These are phyloP conservation scores for Catamblyrhynchus diadema DNA, from an alignment of 2,797 vertebrate species.

Conservation along the genomic window DNA sequence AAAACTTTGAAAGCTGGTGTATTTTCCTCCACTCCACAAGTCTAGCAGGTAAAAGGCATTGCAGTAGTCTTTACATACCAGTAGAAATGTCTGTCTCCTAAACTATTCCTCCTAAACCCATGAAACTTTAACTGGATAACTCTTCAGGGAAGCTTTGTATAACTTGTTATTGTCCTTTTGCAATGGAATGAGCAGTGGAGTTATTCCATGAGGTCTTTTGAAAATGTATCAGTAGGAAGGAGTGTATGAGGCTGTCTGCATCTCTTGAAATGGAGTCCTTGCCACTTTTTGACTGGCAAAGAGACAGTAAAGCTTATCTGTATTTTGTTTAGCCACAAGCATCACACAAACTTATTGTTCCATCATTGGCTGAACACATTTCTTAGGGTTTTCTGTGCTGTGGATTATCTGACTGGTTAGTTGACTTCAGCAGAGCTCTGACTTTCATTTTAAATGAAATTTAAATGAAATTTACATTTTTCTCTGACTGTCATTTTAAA, in stretches of 20 bases:
- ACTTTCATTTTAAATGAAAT: neutral
- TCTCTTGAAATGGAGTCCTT: neutral
- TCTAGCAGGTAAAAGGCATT: neutral
- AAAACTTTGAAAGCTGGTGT: neutral
- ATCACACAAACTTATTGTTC: neutral
- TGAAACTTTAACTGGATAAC: neutral
- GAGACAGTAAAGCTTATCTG: neutral
- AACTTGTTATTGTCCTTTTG: neutral
- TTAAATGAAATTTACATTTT: neutral
- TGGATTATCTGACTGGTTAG: neutral
- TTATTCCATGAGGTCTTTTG: neutral
- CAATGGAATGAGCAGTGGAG: neutral
- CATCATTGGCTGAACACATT: neutral
- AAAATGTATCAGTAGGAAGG: neutral
- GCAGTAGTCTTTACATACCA: neutral
- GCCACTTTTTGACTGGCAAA: neutral
- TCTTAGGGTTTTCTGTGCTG: neutral
- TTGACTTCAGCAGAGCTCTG: neutral
- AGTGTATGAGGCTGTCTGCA: neutral
- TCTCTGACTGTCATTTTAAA: neutral
- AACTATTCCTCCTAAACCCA: neutral
- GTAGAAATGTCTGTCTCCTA: neutral
- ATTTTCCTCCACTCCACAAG: neutral
- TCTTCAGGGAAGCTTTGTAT: neutral
- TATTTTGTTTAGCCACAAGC: neutral